Evolutionary conservation across 2,113 vertebrate genomes (phyloP).

Genomic region (Pagrus major): DNA sequence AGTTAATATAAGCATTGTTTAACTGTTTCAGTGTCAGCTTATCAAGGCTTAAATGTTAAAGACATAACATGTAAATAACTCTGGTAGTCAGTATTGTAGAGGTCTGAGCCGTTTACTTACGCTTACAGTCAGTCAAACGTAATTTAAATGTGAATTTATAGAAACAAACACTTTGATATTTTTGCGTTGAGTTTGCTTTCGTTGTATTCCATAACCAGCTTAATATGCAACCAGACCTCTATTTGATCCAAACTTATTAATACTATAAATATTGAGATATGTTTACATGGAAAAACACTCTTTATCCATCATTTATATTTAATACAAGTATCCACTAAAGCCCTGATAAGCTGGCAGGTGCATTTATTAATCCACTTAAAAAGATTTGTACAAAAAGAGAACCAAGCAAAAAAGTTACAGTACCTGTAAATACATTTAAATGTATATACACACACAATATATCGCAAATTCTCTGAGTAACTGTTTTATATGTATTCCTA

Average conservation of each 20-base stretch:
- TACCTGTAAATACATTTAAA: conserved; percentile 79
- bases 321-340: conserved; percentile 60
- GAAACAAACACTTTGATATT: conserved; percentile 47
- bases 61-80: conserved; percentile 63
- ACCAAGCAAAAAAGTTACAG: conserved; percentile 72
- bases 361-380: conserved; percentile 72
- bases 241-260: conserved; percentile 55
- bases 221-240: conserved; percentile 78
- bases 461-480: conserved; percentile 74
- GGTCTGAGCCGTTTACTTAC: conserved; percentile 65
- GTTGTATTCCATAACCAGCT: conserved; percentile 72
- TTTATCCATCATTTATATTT: conserved; percentile 65
- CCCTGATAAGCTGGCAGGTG: conserved; percentile 77
- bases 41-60: conserved; percentile 71
- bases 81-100: conserved; percentile 59
- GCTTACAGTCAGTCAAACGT: conserved; percentile 50
- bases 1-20: conserved; percentile 37
- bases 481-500: conserved; percentile 83
- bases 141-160: conserved; percentile 66
- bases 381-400: conserved; percentile 78
- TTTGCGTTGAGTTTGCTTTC: conserved; percentile 53
- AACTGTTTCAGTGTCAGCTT: conserved; percentile 67
- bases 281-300: conserved; percentile 69
- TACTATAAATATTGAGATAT: conserved; percentile 56
- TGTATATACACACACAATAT: conserved; percentile 77